A percentile compares a stretch with the other conserved stretches of the same genome.
Conservation (phyloP, 1,140 invertebrate species). For the Atta colombica region DNA sequence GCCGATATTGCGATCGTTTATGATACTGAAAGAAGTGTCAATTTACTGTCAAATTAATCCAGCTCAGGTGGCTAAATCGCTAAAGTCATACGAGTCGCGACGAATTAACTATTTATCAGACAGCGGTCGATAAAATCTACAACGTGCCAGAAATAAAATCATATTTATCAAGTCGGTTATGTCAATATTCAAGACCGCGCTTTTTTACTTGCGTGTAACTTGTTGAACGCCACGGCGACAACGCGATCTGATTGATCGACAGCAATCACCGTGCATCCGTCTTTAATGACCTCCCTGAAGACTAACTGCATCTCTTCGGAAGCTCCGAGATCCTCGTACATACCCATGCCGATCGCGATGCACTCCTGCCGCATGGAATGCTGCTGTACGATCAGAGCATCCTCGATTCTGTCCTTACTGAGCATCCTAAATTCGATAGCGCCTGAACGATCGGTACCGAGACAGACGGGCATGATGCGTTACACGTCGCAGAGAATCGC, state of each 20-base stretch:
- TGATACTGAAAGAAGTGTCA: not conserved
- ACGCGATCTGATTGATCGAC: constrained; percentile 75
- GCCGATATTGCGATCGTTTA: not conserved
- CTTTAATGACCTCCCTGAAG: constrained; percentile 77
- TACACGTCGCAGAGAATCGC: not conserved
- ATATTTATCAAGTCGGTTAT: not conserved
- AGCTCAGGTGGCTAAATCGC: not conserved
- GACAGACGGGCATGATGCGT: constrained; percentile 9
- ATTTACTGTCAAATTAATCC: not conserved
- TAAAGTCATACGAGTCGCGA: not conserved
- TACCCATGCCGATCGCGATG: constrained; percentile 73
- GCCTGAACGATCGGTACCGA: constrained; percentile 20
- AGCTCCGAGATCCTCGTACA: constrained; percentile 76
- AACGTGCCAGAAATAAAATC: not conserved
- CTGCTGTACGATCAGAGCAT: constrained; percentile 67
- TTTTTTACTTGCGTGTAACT: constrained; percentile 75
- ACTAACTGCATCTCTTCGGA: constrained; percentile 76
- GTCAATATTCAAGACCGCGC: not conserved
- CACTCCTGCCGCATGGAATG: constrained; percentile 74
- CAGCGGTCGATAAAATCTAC: not conserved
- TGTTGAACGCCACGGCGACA: constrained; percentile 80
- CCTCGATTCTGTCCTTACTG: constrained; percentile 69
- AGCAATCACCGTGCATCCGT: constrained; percentile 78
- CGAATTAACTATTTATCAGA: not conserved
- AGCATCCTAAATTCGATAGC: constrained; percentile 71